Evolutionary conservation across 1,140 invertebrate genomes (phyloP).

Genomic region (Cryptotermes secundus): DNA sequence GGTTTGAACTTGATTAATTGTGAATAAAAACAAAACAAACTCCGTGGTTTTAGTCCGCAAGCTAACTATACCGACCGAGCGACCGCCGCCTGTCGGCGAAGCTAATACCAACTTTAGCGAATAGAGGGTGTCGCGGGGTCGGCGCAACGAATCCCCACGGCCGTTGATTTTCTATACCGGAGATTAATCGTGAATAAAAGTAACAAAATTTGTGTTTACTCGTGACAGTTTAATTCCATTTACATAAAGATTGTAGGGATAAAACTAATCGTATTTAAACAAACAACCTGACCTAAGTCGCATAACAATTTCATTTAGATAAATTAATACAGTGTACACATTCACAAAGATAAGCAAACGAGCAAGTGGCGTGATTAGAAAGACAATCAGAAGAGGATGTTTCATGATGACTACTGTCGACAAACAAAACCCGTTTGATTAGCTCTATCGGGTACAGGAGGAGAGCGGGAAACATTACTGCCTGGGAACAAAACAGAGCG

Average conservation of each 20-base stretch:
- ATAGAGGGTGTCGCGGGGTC: no score
- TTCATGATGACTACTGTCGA: not conserved
- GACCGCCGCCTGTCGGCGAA: no score
- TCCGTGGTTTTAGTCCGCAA: no score
- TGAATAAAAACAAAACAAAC: no score
- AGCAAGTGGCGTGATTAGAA: not conserved
- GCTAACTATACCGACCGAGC: no score
- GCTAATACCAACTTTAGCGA: no score
- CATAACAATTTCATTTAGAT: conserved; percentile 11
- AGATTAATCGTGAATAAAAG: no score
- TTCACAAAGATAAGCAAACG: not conserved
- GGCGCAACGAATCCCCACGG: no score
- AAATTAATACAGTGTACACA: not conserved
- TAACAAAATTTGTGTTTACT: not conserved
- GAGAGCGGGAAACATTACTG: not conserved
- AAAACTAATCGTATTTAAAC: not conserved
- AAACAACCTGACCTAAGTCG: not conserved
- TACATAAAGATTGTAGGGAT: not conserved
- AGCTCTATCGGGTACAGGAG: no score
- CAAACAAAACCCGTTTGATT: conserved; percentile 1
- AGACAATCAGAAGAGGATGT: conserved; percentile 16
- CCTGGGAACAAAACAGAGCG: not conserved
- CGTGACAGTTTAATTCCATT: not conserved
- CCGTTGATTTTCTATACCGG: no score
- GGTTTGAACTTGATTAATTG: not conserved